phyloP scores from a whole-genome alignment of 2,113 vertebrate genomes.

The Corythaixoides concolor region DNA sequence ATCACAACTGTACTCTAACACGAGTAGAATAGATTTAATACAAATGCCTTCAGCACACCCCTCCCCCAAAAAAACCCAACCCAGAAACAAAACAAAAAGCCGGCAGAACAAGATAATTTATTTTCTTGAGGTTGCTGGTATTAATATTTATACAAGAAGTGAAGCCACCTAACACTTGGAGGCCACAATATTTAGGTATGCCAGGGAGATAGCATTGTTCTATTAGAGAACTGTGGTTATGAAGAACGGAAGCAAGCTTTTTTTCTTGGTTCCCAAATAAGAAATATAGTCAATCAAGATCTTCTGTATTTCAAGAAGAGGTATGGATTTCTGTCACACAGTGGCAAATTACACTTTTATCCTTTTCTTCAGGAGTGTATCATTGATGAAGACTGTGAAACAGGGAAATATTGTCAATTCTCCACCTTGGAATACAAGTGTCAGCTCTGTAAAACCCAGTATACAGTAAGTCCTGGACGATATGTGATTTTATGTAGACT shows the following conservation, averaged over 20 bases:
- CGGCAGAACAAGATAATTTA: neutral
- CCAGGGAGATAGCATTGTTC: neutral
- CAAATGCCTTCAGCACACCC: neutral
- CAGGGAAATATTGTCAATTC: slow-evolving; percentile 81
- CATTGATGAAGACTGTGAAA: slow-evolving; percentile 85
- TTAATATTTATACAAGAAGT: neutral
- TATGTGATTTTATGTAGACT: neutral
- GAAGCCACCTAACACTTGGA: neutral
- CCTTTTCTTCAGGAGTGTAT: slow-evolving; percentile 81
- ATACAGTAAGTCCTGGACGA: slow-evolving; percentile 73
- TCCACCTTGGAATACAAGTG: slow-evolving; percentile 80
- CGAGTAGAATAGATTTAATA: neutral
- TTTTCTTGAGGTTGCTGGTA: neutral
- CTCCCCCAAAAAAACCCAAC: neutral
- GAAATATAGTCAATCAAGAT: neutral
- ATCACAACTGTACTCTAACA: neutral
- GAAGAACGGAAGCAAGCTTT: neutral
- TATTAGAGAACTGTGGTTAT: neutral
- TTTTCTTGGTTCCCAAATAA: neutral
- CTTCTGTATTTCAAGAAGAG: neutral
- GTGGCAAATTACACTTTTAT: neutral
- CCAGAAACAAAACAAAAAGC: neutral
- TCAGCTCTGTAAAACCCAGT: slow-evolving; percentile 80
- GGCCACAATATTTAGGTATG: neutral
- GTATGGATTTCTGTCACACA: neutral